Evolutionary conservation across 2,113 vertebrate genomes (phyloP), one percentile per base, ranked within the genome.

Genomic region (Eurypyga helias): DNA sequence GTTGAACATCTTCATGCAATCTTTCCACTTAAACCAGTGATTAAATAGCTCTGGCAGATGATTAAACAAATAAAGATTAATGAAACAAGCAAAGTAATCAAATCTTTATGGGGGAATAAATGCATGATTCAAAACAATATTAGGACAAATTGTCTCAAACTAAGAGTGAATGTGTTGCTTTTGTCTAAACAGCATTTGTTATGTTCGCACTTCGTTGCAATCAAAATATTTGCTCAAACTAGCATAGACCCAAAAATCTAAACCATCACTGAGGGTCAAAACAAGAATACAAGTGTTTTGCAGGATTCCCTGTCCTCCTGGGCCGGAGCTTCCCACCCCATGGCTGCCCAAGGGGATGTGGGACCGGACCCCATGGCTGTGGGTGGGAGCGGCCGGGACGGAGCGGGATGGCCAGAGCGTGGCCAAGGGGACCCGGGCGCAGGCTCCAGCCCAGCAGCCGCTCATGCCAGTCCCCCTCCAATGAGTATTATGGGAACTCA

Each of bases 41-140:
- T 98, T 98, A 98, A 97, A 97, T 97, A 98, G 98, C 98, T 98
- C 98, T 97, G 98, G 97, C 96, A 98, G 98, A 97, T 97, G 98
- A 98, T 98, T 98, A 98, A 98, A 98, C 97, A 98, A 98, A 98
- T 98, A 98, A 98, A 98, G 98, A 98, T 98, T 98, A 98, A 98
- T 98, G 98, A 96, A 98, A 98, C 98, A 98, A 98, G 98, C 92
- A 96, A 97, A 98, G 97, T 92, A 97, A 98, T 98, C 98, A 98
- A 94, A 97, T 98, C 97, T 98, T 97, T 97, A 98, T 97, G 96
- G 98, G 94, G 95, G 95, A 96, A 97, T 93, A 97, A 98, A 98
- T 14, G 96, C 88, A 73, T 43, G 94, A 97, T 98, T 98, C 97
- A 94, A 98, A 97, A 97, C 97, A 98, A 97, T 97, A 98, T 98